phyloP scores from a whole-genome alignment of 2,888 invertebrate species.

The Polyommatus icarus region DNA sequence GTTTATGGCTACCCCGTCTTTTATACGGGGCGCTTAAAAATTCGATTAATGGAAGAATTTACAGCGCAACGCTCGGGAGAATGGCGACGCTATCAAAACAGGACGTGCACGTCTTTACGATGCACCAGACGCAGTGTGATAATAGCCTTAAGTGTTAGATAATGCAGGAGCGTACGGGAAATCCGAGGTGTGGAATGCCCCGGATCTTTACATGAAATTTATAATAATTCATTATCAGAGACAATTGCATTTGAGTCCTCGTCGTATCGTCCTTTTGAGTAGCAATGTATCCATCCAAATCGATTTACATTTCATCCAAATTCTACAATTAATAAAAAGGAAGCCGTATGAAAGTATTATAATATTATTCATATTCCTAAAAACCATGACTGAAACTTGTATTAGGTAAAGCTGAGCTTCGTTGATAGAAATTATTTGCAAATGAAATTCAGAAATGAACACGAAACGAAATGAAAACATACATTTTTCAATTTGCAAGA shows the following conservation, averaged over 20 bases:
- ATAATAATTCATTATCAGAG: neutral
- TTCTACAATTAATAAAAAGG: no score
- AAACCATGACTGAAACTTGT: neutral
- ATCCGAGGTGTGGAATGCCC: neutral
- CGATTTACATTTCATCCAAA: no score
- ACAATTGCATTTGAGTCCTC: no score
- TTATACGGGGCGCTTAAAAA: conserved; percentile 41
- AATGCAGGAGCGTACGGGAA: conserved; percentile 5
- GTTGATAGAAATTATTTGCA: neutral
- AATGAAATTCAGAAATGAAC: neutral
- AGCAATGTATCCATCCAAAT: no score
- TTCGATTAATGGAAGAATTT: conserved; percentile 43
- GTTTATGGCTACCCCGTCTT: conserved; percentile 33
- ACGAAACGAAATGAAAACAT: conserved; percentile 15
- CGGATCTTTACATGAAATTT: neutral
- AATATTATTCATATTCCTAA: neutral
- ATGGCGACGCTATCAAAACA: conserved; percentile 44
- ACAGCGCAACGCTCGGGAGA: conserved; percentile 40
- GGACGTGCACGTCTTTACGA: conserved; percentile 43
- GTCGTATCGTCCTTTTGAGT: no score
- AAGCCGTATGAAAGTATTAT: no score
- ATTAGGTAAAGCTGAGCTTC: neutral
- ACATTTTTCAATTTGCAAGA: conserved; percentile 18
- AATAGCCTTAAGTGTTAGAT: conserved; percentile 30
- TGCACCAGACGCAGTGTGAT: conserved; percentile 34